Base-by-base conservation (phyloP, 2,113 vertebrate genomes). In the Petroica traversi region DNA sequence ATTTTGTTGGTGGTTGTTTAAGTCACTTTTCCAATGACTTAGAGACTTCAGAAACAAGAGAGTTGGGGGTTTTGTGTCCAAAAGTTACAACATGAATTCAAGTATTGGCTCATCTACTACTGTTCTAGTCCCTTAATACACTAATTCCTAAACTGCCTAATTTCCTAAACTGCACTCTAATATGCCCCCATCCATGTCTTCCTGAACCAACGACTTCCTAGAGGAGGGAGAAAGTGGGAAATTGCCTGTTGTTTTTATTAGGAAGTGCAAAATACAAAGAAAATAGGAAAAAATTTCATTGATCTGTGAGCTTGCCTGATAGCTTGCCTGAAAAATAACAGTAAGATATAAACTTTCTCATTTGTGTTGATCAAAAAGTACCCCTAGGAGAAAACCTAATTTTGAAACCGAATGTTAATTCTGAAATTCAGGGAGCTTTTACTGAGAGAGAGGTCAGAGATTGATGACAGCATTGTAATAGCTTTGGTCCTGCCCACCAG, bases 41-140 rank as follows among this genome's bases (percentile, higher is more conserved):
- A 23, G 26, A 81, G 25, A 41, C 12, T 49, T 76, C 29, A 54
- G 33, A 24, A 82, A 25, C 20, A 59, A 76, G 29, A 0, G 0
- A 82, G 12, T 10, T 75, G 14, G 14, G 2, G 2, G 0, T 4
- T 13, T 40, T 61, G 20, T 28, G 10, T 14, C 26, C 25, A 36
- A 55, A 76, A 69, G 64, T 59, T 52, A 59, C 5, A 22, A 36
- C 12, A 75, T 22, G 5, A 12, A 46, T 34, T 69, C 63, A 75
- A 28, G 13, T 75, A 59, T 18, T 68, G 66, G 24, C n/a, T 95
- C 33, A 64, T 45, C 45, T 41, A 8, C 18, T 68, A 14, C 48
- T 38, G 4, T 76, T 78, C 12, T 48, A 46, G 26, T 43, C 10
- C 11, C 6, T n/a, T n/a, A n/a, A n/a, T n/a, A n/a, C n/a, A n/a